Evolutionary conservation across 2,113 vertebrate species (phyloP).

Genomic region (Nyctibius bracteatus): DNA sequence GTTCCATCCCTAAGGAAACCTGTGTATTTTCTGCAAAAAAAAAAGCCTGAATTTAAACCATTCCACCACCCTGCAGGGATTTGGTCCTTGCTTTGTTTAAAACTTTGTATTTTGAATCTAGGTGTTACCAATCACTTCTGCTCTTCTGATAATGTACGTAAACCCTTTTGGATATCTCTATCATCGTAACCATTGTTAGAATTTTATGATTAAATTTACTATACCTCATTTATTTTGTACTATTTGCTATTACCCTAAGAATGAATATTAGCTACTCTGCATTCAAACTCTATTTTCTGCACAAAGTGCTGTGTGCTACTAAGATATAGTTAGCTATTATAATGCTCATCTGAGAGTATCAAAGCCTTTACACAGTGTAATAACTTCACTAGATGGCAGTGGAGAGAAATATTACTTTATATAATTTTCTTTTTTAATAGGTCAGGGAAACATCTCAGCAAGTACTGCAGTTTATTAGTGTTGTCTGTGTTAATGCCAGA

Average conservation of each 20-base stretch:
- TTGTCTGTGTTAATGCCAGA: background rate
- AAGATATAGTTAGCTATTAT: background rate
- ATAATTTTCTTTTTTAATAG: background rate
- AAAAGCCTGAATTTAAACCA: background rate
- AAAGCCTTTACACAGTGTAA: background rate
- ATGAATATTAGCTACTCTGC: background rate
- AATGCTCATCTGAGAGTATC: background rate
- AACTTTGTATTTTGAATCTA: background rate
- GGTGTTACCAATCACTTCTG: background rate
- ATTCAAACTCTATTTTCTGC: background rate
- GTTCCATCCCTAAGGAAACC: background rate
- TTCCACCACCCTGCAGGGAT: background rate
- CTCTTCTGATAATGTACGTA: background rate
- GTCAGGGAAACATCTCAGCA: background rate
- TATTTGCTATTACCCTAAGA: background rate
- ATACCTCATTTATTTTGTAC: background rate
- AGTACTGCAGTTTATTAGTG: background rate
- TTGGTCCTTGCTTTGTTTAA: background rate
- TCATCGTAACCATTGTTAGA: background rate
- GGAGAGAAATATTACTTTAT: constrained; percentile 1
- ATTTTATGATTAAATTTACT: background rate
- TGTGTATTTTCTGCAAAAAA: background rate
- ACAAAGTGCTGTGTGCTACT: too few species aligned
- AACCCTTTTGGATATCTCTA: background rate
- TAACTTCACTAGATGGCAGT: constrained; percentile 48